A percentile compares a stretch with the other conserved stretches of the same genome.
These are phyloP conservation scores for Thamnophis elegans DNA, from an alignment of 2,797 vertebrate species.

Conservation along the genomic window DNA sequence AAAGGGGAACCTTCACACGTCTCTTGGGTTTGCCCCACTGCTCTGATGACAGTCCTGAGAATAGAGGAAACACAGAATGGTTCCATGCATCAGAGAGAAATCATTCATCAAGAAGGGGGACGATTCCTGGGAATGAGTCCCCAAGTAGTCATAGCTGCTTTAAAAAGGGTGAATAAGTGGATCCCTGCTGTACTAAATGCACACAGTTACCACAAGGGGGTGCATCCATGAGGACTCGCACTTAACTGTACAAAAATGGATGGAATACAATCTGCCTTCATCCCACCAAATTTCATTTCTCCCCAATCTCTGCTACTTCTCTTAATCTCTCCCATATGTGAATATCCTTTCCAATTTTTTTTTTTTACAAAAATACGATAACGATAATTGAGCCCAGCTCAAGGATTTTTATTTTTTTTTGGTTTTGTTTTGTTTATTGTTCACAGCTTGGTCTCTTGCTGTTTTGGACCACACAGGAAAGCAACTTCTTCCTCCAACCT, in stretches of 20 bases:
- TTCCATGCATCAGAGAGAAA: background rate
- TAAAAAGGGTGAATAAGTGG: background rate
- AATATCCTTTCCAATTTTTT: conserved; percentile 60
- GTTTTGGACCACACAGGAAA: conserved; percentile 71
- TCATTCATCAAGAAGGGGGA: background rate
- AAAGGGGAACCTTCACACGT: background rate
- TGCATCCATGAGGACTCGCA: background rate
- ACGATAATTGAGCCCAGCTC: conserved; percentile 48
- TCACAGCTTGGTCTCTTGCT: conserved; percentile 25
- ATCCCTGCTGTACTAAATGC: background rate
- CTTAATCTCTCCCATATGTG: conserved; percentile 64
- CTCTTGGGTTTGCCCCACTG: background rate
- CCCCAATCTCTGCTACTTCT: conserved; percentile 37
- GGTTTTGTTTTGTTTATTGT: conserved; percentile 38
- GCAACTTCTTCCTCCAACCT: conserved; percentile 64
- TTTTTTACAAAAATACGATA: conserved; percentile 53
- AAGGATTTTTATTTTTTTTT: background rate
- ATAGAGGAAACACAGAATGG: background rate
- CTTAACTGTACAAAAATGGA: background rate
- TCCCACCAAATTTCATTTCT: background rate
- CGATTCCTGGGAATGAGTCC: background rate
- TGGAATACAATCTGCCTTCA: background rate
- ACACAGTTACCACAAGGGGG: background rate
- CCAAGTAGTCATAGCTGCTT: background rate
- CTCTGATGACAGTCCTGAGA: background rate